A percentile compares a stretch with the other conserved stretches of the same genome.
phyloP scores from a whole-genome alignment of 92 coral and sea anemone genomes.

The Parazoanthus darwini region DNA sequence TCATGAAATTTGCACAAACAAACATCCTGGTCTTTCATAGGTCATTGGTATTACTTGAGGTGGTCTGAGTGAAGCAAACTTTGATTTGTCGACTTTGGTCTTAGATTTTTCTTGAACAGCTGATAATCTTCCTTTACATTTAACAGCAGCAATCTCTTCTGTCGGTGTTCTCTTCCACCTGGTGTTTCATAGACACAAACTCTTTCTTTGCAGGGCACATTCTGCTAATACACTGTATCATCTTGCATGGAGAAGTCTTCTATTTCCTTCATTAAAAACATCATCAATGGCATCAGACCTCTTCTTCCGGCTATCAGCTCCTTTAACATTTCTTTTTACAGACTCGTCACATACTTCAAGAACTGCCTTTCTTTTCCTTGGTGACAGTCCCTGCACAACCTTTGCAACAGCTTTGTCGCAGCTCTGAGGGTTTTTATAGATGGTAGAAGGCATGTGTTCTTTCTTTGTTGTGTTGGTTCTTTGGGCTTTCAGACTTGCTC shows the following conservation, averaged over 20 bases:
- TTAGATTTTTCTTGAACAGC: constrained; percentile 46
- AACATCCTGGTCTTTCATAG: constrained; percentile 51
- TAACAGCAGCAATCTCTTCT: constrained; percentile 60
- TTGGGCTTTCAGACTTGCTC: constrained; percentile 41
- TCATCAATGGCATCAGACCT: constrained; percentile 59
- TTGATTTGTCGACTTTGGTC: constrained; percentile 51
- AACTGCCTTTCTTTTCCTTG: constrained; percentile 48
- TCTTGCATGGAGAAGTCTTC: constrained; percentile 49
- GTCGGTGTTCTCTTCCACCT: constrained; percentile 49
- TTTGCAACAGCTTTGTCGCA: constrained; percentile 46
- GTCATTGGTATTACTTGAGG: constrained; percentile 66
- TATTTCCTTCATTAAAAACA: constrained; percentile 25
- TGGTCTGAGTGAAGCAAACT: constrained; percentile 60
- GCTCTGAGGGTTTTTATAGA: constrained; percentile 45
- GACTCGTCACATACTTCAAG: constrained; percentile 46
- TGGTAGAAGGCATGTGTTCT: not conserved
- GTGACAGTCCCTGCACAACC: constrained; percentile 48
- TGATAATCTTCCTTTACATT: constrained; percentile 55
- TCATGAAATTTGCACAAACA: constrained; percentile 62
- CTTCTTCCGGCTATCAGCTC: constrained; percentile 49
- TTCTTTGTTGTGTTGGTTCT: constrained; percentile 20
- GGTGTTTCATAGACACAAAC: constrained; percentile 35
- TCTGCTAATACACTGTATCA: constrained; percentile 38
- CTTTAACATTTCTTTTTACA: constrained; percentile 44
- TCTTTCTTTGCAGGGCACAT: constrained; percentile 65